A percentile compares a stretch with the other conserved stretches of the same genome.
Evolutionary conservation across 2,797 vertebrate species (phyloP).

Genomic region (Melopsittacus undulatus): DNA sequence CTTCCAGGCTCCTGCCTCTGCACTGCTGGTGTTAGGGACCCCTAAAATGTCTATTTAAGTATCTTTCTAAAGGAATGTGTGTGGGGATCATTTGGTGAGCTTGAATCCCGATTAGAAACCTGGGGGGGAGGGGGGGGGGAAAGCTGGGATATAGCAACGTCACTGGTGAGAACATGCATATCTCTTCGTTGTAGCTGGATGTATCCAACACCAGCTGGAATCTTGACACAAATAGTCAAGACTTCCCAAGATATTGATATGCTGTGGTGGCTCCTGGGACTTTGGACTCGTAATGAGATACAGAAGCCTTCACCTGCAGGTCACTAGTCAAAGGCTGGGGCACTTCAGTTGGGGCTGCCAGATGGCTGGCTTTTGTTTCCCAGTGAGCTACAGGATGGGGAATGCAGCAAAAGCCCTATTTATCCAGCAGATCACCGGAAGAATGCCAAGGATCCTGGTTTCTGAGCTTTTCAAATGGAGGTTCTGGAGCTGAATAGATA

Average conservation of each 20-base stretch:
- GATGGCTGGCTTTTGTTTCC: slow-evolving; percentile 17
- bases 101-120: background rate
- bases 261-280: slow-evolving; percentile 4
- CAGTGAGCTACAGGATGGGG: background rate
- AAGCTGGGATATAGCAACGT: background rate
- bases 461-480: background rate
- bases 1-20: background rate
- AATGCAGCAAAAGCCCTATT: background rate
- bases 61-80: background rate
- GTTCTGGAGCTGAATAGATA: background rate
- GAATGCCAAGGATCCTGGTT: background rate
- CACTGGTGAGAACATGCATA: background rate
- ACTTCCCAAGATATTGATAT: background rate
- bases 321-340: background rate
- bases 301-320: slow-evolving; percentile 32
- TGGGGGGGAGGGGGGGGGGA: rapidly evolving
- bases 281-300: background rate
- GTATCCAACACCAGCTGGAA: background rate
- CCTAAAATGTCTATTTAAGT: background rate
- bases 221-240: background rate
- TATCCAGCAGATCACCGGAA: background rate
- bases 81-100: background rate
- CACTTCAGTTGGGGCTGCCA: slow-evolving; percentile 26
- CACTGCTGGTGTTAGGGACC: background rate
- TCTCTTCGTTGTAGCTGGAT: background rate